Evolutionary conservation across 1,140 invertebrate species (phyloP).

Genomic region (Nixonia krombeini): DNA sequence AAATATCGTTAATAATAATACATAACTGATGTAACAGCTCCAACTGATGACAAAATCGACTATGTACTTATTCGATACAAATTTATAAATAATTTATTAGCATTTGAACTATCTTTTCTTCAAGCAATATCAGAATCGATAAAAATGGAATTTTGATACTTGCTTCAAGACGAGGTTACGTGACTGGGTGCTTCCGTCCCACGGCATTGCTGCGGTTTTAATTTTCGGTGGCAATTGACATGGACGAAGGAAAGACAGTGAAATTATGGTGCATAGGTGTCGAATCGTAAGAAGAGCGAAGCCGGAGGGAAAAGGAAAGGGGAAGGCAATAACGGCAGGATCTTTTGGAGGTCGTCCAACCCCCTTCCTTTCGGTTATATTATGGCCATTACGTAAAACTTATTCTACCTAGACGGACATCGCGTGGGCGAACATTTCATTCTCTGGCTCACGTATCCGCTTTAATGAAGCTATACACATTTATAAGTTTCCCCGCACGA

Average conservation of each 20-base stretch:
- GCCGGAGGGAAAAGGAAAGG: conserved; percentile 22
- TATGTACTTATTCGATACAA: too few species aligned
- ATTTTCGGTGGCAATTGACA: conserved; percentile 21
- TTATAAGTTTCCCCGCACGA: conserved; percentile 1
- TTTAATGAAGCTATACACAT: conserved; percentile 16
- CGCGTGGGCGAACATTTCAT: conserved; percentile 52
- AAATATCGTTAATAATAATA: too few species aligned
- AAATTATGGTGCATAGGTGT: conserved; percentile 26
- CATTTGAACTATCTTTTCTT: too few species aligned
- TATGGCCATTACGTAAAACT: conserved; percentile 60
- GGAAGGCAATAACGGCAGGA: conserved; percentile 53
- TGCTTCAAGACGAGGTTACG: too few species aligned
- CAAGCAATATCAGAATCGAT: too few species aligned
- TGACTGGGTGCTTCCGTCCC: too few species aligned
- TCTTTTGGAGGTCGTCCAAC: conserved; percentile 57
- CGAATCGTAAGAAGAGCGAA: conserved; percentile 10
- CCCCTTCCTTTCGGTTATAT: conserved; percentile 52
- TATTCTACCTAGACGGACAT: conserved; percentile 49
- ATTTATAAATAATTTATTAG: too few species aligned
- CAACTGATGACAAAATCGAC: too few species aligned
- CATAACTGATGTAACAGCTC: too few species aligned
- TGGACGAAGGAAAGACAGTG: conserved; percentile 21
- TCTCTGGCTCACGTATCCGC: conserved; percentile 33
- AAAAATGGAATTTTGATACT: too few species aligned
- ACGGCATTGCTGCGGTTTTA: too few species aligned